These are phyloP conservation scores for Myiozetetes cayanensis DNA, from an alignment of 2,113 vertebrate species.

Conservation along the genomic window DNA sequence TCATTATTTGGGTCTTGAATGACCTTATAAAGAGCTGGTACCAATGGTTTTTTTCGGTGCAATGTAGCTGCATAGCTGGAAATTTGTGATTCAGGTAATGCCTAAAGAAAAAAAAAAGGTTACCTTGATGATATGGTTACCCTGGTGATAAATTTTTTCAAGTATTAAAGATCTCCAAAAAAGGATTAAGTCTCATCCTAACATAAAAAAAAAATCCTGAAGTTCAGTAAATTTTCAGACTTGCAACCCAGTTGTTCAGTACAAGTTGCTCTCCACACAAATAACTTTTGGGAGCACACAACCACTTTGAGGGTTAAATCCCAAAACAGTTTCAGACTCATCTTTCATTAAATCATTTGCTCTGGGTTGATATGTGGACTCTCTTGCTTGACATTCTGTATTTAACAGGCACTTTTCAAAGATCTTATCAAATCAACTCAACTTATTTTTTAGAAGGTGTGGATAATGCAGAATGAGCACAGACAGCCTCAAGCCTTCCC, in stretches of 20 bases:
- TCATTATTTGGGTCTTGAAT: conserved; percentile 95
- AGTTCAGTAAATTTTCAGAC: neutral
- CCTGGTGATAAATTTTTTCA: neutral
- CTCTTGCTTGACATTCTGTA: neutral
- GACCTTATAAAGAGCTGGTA: conserved; percentile 93
- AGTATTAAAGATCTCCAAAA: neutral
- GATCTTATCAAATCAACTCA: neutral
- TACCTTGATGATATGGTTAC: neutral
- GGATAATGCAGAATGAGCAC: neutral
- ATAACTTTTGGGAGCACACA: neutral
- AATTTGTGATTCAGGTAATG: conserved; percentile 92
- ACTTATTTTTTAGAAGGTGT: neutral
- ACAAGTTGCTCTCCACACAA: neutral
- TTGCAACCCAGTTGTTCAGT: neutral
- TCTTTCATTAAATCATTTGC: neutral
- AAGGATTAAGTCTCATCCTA: neutral
- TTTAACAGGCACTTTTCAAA: neutral
- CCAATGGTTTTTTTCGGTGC: conserved; percentile 90
- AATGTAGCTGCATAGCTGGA: conserved; percentile 91
- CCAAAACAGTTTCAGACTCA: neutral
- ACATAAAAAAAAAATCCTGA: neutral
- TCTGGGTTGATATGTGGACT: neutral
- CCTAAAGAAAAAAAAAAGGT: conserved; percentile 64
- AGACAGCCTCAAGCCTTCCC: accelerated
- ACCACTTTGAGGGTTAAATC: neutral